Conservation (phyloP, 2,888 invertebrate species). For the Lomographa bimaculata region DNA sequence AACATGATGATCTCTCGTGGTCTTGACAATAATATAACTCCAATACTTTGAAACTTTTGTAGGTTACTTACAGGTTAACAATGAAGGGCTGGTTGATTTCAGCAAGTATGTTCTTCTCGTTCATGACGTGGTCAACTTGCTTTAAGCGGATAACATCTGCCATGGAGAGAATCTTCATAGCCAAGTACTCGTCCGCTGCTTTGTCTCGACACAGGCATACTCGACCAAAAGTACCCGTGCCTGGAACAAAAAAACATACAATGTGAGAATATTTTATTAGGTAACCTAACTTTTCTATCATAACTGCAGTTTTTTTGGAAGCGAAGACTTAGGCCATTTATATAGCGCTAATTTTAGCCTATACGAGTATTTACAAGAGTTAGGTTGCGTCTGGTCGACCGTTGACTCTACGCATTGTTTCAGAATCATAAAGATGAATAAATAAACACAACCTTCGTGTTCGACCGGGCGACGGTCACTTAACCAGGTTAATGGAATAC, state of each 20-base stretch:
- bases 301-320: too few species aligned
- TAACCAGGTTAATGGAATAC: constrained; percentile 19
- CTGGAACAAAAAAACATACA: constrained; percentile 74
- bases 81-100: constrained; percentile 98
- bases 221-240: constrained; percentile 98
- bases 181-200: constrained; percentile 91
- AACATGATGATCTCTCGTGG: too few species aligned
- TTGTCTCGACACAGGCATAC: constrained; percentile 95
- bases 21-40: too few species aligned
- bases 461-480: constrained; percentile 17
- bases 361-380: constrained; percentile 4
- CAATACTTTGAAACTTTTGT: too few species aligned
- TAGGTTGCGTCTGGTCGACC: constrained; percentile 5
- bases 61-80: constrained; percentile 86
- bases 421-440: constrained; percentile 18
- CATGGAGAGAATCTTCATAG: constrained; percentile 97
- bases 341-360: too few species aligned
- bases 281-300: not conserved
- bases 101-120: constrained; percentile 96
- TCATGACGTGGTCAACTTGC: constrained; percentile 98
- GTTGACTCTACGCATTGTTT: constrained; percentile 14
- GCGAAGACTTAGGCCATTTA: too few species aligned
- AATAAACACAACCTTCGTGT: constrained; percentile 19
- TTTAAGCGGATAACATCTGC: constrained; percentile 96
- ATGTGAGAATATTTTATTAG: not conserved